Evolutionary conservation across 92 coral and sea anemone genomes (phyloP).

Genomic region (Phenganax stokvisi): DNA sequence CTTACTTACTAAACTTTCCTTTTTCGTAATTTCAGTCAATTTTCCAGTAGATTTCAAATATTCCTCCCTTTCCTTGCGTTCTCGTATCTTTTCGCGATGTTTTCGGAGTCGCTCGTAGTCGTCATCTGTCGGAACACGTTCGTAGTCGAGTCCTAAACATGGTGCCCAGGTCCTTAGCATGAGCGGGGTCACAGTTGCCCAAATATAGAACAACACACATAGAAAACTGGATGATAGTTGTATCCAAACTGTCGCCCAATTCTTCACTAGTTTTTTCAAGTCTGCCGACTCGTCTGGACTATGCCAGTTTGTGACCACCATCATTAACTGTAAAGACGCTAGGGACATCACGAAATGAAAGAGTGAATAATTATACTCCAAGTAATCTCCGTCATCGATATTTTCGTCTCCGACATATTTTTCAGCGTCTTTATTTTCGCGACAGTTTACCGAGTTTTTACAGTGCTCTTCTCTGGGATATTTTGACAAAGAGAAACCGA

Average conservation of each 20-base stretch:
- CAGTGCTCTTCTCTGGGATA: background rate
- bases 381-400: conserved; percentile 45
- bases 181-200: conserved; percentile 91
- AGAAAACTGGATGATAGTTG: conserved; percentile 93
- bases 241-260: conserved; percentile 99
- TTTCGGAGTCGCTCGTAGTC: conserved; percentile 32
- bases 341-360: conserved; percentile 87
- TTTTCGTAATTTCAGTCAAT: too few species aligned
- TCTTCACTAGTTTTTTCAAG: conserved; percentile 86
- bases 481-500: conserved; percentile 76
- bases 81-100: background rate
- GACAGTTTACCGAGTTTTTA: conserved; percentile 43
- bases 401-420: conserved; percentile 35
- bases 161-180: conserved; percentile 85
- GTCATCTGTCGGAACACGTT: conserved; percentile 40
- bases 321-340: conserved; percentile 90
- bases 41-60: background rate
- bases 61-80: background rate
- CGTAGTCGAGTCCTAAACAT: conserved; percentile 76
- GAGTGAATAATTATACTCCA: conserved; percentile 81
- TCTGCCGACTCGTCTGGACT: conserved; percentile 89
- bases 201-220: conserved; percentile 81
- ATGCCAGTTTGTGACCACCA: conserved; percentile 99
- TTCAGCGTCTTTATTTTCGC: conserved; percentile 23
- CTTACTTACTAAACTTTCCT: background rate